Base-by-base conservation (phyloP, 1,140 invertebrate genomes). In the Drosophila insularis region DNA sequence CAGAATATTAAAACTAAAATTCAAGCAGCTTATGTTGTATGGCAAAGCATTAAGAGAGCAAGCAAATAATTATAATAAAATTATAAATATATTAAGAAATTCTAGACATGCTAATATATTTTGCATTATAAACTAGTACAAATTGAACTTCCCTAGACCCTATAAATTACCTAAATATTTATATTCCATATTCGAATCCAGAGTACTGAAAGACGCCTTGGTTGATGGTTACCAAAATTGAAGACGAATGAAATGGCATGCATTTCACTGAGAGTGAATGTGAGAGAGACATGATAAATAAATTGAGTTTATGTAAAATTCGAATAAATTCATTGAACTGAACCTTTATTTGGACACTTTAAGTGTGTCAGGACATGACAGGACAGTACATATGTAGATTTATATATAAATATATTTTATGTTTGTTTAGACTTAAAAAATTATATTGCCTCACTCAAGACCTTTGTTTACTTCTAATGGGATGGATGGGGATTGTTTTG, bases 391-490 rank as follows among this genome's bases (percentile, higher is more conserved):
- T n/a, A 37, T 37, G 4, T 37, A 37, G 10, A 37, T 37, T 6
- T 35, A 37, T 61, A 27, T 40, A 50, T 19, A 27, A 62, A 68
- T 23, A 50, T 50, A 50, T 14, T 11, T 19, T 21, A 2, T 50
- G 17, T 21, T 21, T 50, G 7, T 21, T 50, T 50, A 50, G 43
- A 74, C 19, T 37, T 69, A 67, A 68, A 63, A 62, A 58, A 43
- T 74, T 60, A 66, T 76, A 82, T 82, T 82, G 72, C 76, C 79
- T 86, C 71, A 73, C 50, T 64, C 66, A 67, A 68, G 78, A 78
- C 63, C 70, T 27, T 27, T 27, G 27, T 62, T 81, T 77, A 80
- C 64, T 56, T 55, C 54, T 66, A 43, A 43, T 14, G 40, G 14
- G 13, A 7, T 17, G 40, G 13, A 43, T 43, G 5, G 17, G 43